Base-by-base conservation (phyloP, 2,113 vertebrate genomes). In the Channa maculata region DNA sequence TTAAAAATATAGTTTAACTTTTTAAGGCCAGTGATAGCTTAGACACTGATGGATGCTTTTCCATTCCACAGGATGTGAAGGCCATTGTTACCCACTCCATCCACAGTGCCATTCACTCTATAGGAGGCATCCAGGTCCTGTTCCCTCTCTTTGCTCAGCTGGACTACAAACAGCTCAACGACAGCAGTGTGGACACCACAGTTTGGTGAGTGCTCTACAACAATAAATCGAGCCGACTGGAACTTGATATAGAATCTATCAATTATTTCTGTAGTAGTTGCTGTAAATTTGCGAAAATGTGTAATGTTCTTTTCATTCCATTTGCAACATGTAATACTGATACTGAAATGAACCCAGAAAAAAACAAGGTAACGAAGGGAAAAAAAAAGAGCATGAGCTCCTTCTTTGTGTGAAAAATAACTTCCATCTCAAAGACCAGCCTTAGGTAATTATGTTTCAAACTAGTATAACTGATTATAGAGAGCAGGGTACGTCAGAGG, bases 61-160 rank as follows among this genome's bases (percentile, higher is more conserved):
- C 15, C 9, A 3, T 44, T 83, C 41, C 37, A 71, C 90, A 99
- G 98, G 98, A 99, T 79, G 98, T 99, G 92, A 99, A 99, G 94
- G 98, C 98, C 92, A 99, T 99, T 33, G 98, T 99, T 82, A 99
- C 98, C 14, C 98, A 99, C 95, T 99, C 98, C 88, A 99, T 99
- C 92, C 98, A 99, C 90, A 99, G 98, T 1, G 98, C 98, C 84
- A 99, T 99, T 92, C 98, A 99, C 94, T 99, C 98, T 33, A 98
- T 99, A 62, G 98, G 98, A 75, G 98, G 98, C 14, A 99, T 99
- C 88, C 98, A 99, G 94, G 98, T 99, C 62, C 95, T 99, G 82
- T 99, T 99, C 83, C 98, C 98, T 43, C 97, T 99, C 63, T 99
- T 99, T 84, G 97, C 97, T 49, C 98, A 99, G 89, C 91, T 99